Conservation (phyloP, 1,140 invertebrate species). For the Ceratina australensis region DNA sequence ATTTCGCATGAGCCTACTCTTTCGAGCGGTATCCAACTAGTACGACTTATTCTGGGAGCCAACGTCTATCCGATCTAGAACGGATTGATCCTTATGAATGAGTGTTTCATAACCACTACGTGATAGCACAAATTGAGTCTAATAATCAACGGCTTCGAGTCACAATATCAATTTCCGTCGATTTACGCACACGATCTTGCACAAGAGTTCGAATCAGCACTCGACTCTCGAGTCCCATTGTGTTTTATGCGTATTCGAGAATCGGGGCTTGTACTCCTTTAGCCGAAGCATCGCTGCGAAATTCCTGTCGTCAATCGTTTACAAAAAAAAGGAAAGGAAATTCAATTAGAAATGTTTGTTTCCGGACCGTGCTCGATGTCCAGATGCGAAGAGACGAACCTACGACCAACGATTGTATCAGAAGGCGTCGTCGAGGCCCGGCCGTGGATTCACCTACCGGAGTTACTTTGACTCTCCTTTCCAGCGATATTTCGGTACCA, state of each 20-base stretch:
- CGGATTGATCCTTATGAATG: conserved; percentile 29
- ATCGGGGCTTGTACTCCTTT: neutral
- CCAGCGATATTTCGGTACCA: conserved; percentile 90
- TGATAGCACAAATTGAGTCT: too few species aligned
- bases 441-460: conserved; percentile 85
- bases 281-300: conserved; percentile 39
- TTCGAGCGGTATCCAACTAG: conserved; percentile 37
- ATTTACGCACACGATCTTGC: neutral
- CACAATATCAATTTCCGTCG: too few species aligned
- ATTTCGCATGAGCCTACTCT: conserved; percentile 59
- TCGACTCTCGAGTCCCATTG: neutral
- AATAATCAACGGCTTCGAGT: too few species aligned
- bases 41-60: conserved; percentile 44
- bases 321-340: conserved; percentile 21
- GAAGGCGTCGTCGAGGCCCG: conserved; percentile 72
- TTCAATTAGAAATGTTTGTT: conserved; percentile 68
- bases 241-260: conserved; percentile 3
- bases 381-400: conserved; percentile 81
- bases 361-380: conserved; percentile 58
- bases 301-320: neutral
- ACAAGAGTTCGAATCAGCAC: conserved; percentile 2
- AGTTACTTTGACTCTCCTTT: conserved; percentile 91
- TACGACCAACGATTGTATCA: conserved; percentile 81
- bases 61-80: conserved; percentile 22
- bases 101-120: conserved; percentile 12